Percentiles rank a stretch among this genome's conserved stretches.
Evolutionary conservation across 2,113 vertebrate genomes (phyloP).

Genomic region (Egretta garzetta): DNA sequence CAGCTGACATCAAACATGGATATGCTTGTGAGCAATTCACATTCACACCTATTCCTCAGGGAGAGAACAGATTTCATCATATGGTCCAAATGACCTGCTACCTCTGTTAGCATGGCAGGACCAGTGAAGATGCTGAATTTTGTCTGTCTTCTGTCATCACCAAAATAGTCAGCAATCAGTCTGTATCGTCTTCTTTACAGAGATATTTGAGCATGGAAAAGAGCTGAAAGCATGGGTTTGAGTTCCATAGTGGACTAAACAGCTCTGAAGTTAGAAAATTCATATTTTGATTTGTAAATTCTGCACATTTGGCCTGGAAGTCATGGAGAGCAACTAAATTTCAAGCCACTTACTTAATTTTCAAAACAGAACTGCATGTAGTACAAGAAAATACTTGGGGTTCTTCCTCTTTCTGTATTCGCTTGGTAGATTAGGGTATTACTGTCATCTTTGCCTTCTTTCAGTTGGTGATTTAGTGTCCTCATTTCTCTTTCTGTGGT

Average conservation of each 20-base stretch:
- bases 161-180: neutral
- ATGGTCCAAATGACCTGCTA: neutral
- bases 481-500: neutral
- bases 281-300: neutral
- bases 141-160: neutral
- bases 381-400: neutral
- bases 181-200: neutral
- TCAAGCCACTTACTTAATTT: neutral
- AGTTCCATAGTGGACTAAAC: neutral
- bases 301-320: neutral
- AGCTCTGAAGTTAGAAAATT: neutral
- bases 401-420: neutral
- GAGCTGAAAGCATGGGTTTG: neutral
- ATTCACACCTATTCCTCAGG: neutral
- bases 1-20: neutral
- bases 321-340: neutral
- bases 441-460: neutral
- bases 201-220: neutral
- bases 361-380: neutral
- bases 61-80: neutral
- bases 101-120: neutral
- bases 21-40: neutral
- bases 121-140: neutral
- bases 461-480: neutral
- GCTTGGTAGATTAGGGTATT: neutral